These are phyloP conservation scores for Cuculus canorus DNA, from an alignment of 2,797 vertebrate genomes.

Conservation along the genomic window DNA sequence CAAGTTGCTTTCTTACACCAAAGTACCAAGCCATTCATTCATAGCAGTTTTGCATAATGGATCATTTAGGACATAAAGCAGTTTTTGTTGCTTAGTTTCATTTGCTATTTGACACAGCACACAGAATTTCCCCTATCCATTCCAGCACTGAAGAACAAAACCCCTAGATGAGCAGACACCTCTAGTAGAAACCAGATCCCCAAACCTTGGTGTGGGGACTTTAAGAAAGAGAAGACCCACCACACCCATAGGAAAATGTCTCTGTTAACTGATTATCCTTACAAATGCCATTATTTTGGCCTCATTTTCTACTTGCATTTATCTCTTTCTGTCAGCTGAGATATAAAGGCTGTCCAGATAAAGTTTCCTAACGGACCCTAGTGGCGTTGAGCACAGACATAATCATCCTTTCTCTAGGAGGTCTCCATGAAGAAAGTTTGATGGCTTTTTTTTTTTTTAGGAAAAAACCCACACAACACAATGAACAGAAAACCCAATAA, in stretches of 20 bases:
- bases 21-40: background rate
- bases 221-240: background rate
- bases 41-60: rapidly evolving
- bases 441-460: background rate
- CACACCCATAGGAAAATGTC: background rate
- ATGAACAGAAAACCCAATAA: rapidly evolving
- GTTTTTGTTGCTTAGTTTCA: background rate
- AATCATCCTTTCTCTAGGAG: too few relatives aligned
- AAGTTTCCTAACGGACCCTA: background rate
- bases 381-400: rapidly evolving
- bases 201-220: background rate
- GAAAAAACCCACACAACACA: too few relatives aligned
- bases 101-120: background rate
- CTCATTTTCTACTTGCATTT: background rate
- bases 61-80: background rate
- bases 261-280: background rate
- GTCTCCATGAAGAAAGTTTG: background rate
- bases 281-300: background rate
- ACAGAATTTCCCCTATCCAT: background rate
- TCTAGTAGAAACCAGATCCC: background rate
- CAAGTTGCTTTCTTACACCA: background rate
- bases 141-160: background rate
- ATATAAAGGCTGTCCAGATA: background rate
- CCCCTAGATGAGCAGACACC: background rate
- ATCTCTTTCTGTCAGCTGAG: background rate